A percentile compares a stretch with the other conserved stretches of the same genome.
Conservation (phyloP, 2,113 vertebrate genomes). For the Pterophyllum scalare region DNA sequence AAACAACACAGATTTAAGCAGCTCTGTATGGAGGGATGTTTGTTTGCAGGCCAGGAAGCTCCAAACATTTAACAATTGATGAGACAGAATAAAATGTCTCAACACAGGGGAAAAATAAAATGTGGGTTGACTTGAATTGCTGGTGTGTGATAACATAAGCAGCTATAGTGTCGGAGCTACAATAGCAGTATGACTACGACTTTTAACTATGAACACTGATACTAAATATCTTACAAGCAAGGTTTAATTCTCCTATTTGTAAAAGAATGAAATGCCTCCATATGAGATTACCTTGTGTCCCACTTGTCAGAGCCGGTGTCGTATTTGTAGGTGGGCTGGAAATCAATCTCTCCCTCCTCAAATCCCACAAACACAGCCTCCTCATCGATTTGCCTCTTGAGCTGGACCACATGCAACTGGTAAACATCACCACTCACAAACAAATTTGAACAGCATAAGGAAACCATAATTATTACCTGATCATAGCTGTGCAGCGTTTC, state of each 20-base stretch:
- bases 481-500: slow-evolving; percentile 85
- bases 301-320: slow-evolving; percentile 92
- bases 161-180: background rate
- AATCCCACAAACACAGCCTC: slow-evolving; percentile 91
- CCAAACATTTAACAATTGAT: background rate
- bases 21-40: background rate
- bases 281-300: slow-evolving; percentile 91
- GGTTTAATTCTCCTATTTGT: background rate
- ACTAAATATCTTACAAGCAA: background rate
- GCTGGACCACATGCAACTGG: slow-evolving; percentile 73
- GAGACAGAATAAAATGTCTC: background rate
- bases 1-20: background rate
- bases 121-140: background rate
- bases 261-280: background rate
- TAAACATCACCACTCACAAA: slow-evolving; percentile 5
- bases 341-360: slow-evolving; percentile 89
- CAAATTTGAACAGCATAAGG: background rate
- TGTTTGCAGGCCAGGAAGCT: background rate
- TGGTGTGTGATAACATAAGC: background rate
- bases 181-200: background rate
- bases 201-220: background rate
- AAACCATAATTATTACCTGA: slow-evolving; percentile 83
- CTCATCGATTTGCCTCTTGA: slow-evolving; percentile 90
- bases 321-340: slow-evolving; percentile 98
- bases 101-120: background rate